Evolutionary conservation across 2,888 invertebrate species (phyloP).

Genomic region (Phyto melanocephala): DNA sequence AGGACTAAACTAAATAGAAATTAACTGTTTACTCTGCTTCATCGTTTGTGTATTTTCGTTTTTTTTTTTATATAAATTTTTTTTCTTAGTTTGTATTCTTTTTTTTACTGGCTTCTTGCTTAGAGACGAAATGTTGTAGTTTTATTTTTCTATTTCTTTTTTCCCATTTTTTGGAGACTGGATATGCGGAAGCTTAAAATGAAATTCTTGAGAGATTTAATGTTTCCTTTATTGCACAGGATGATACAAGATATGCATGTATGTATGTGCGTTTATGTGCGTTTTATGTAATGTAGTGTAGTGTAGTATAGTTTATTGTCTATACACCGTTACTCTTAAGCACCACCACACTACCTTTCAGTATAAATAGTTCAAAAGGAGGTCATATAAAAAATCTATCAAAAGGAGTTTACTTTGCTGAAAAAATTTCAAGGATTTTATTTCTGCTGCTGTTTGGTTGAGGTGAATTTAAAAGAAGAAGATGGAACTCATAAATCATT

Average conservation of each 20-base stretch:
- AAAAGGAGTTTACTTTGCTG: slow-evolving; percentile 10
- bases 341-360: not conserved
- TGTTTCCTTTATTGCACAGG: slow-evolving; percentile 49
- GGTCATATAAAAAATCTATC: slow-evolving; percentile 35
- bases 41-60: slow-evolving; percentile 29
- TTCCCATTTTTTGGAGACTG: slow-evolving; percentile 36
- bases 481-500: not conserved
- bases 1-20: slow-evolving; percentile 65
- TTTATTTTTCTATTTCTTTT: slow-evolving; percentile 30
- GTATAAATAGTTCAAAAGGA: slow-evolving; percentile 18
- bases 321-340: not conserved
- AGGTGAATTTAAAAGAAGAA: not conserved
- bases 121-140: slow-evolving; percentile 22
- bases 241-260: slow-evolving; percentile 16
- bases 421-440: slow-evolving; percentile 15
- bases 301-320: not conserved
- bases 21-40: slow-evolving; percentile 61
- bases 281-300: not conserved
- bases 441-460: not conserved
- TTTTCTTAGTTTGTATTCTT: not conserved
- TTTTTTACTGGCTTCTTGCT: slow-evolving; percentile 12
- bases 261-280: not conserved
- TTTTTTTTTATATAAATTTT: not conserved
- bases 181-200: slow-evolving; percentile 63
- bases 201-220: slow-evolving; percentile 64